phyloP scores from a whole-genome alignment of 2,888 invertebrate species.

The Acanthopleura granulata region DNA sequence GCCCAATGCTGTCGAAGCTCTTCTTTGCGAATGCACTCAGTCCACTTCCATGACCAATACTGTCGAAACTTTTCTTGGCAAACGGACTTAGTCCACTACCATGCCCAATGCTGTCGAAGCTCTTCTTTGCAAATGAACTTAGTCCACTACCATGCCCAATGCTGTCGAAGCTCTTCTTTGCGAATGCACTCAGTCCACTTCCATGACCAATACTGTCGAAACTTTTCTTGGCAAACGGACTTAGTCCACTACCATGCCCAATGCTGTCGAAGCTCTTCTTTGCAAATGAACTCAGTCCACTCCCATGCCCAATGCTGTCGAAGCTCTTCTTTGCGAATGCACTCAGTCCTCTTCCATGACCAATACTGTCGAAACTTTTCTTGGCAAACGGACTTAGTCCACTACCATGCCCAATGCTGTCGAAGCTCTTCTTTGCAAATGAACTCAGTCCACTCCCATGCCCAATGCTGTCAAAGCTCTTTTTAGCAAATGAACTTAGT shows the following conservation, averaged over 20 bases:
- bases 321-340: slow-evolving; percentile 2
- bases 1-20: slow-evolving; percentile 3
- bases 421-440: slow-evolving; percentile 4
- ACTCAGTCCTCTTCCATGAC: neutral
- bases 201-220: slow-evolving; percentile 4
- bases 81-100: neutral
- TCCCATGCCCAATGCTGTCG: slow-evolving; percentile 1
- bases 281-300: slow-evolving; percentile 13
- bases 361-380: slow-evolving; percentile 10
- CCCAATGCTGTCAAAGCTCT: neutral
- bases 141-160: neutral
- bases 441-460: slow-evolving; percentile 4
- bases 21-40: slow-evolving; percentile 2
- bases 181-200: neutral
- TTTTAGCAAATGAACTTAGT: neutral
- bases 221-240: neutral
- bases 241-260: neutral
- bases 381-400: slow-evolving; percentile 6
- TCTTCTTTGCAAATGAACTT: neutral
- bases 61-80: slow-evolving; percentile 12
- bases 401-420: slow-evolving; percentile 6
- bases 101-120: slow-evolving; percentile 5
- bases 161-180: slow-evolving; percentile 11
- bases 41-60: slow-evolving; percentile 4
- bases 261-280: slow-evolving; percentile 7